Evolutionary conservation across 1,140 invertebrate genomes (phyloP), one percentile per base, ranked within the genome.

Genomic region (Lepidurus packardi): DNA sequence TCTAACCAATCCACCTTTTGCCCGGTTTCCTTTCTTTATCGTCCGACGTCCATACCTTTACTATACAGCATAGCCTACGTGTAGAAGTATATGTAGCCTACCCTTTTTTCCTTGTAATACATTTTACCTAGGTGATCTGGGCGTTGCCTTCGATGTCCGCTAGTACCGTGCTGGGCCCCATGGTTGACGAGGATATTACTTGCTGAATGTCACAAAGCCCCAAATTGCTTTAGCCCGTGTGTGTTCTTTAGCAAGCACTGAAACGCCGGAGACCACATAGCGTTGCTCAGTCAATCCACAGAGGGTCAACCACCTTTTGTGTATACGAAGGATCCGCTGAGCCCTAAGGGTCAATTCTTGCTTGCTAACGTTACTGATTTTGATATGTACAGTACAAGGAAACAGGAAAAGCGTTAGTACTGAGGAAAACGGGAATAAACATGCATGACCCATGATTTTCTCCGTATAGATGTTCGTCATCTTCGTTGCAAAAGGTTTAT

Each of bases 341-440:
- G 53, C 53, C 53, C 53, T 65, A 21, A 7, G 53, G 53, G 53
- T 65, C 53, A 65, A 65, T 65, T 65, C 53, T 16, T 65, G 53
- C 13, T 16, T 21, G 5, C 13, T 65, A 13, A 65, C 21, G 53
- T 65, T 65, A 65, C 9, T 65, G 53, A 21, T 65, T 65, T 65
- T 13, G 53, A 21, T 65, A n/a, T 65, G 16, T 21, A 65, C 3
- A 34, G 16, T 21, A 65, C 53, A 0, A 65, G 53, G 53, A 65
- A 65, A 65, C 21, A 1, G 53, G 16, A n/a, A 9, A 65, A 21
- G 53, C 3, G 53, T 65, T 65, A 16, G 53, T 65, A 21, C 53
- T 65, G 13, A 65, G 16, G 53, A 65, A 65, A 65, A 65, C 8
- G 13, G 53, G 53, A 9, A 4, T 13, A 65, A 65, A 65, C 53